A percentile compares a stretch with the other conserved stretches of the same genome.
These are phyloP conservation scores for Mionectes macconnelli DNA, from an alignment of 2,113 vertebrate species.

Conservation along the genomic window DNA sequence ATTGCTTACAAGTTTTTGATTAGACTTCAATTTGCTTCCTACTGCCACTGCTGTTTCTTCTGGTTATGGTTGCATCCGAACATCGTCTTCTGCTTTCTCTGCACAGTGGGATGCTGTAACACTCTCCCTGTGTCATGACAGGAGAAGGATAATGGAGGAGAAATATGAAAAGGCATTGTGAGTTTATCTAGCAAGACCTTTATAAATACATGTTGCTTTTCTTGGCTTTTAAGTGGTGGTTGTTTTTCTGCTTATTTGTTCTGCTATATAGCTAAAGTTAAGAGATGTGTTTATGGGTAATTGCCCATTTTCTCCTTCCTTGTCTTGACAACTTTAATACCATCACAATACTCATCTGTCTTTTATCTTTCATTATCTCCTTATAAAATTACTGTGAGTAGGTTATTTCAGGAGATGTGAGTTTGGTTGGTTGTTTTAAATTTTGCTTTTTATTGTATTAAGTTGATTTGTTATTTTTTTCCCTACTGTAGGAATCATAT, in stretches of 20 bases:
- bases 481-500: background rate
- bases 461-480: background rate
- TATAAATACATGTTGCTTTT: background rate
- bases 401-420: background rate
- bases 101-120: background rate
- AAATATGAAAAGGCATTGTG: background rate
- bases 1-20: background rate
- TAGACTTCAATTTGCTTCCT: background rate
- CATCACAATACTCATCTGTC: background rate
- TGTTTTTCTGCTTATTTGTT: background rate
- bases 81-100: background rate
- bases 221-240: background rate
- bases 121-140: accelerated
- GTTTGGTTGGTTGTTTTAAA: background rate
- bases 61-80: background rate
- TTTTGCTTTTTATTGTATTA: background rate
- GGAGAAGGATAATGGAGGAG: background rate
- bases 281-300: background rate
- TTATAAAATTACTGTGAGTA: background rate
- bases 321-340: background rate
- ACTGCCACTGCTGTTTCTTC: background rate
- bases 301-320: background rate
- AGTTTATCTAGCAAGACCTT: background rate
- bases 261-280: background rate
- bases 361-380: background rate